Conservation (phyloP, 1,140 invertebrate genomes). For the Tetramorium parvispinum region DNA sequence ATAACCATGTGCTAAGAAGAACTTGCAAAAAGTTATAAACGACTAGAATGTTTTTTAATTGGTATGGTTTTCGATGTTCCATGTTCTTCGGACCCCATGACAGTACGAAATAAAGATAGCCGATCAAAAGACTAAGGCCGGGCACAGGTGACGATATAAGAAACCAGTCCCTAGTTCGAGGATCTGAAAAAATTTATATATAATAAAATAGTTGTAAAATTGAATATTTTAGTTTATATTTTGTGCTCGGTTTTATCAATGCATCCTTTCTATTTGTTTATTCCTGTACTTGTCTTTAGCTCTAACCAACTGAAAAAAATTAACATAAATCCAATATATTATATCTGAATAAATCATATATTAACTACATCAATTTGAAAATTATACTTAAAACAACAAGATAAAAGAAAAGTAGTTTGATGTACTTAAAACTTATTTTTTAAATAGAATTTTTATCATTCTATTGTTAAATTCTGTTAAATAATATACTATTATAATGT, state of each 20-base stretch:
- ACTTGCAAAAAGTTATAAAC: constrained; percentile 94
- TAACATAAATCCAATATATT: background rate
- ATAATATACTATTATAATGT: background rate
- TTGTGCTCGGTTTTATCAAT: background rate
- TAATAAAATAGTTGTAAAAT: background rate
- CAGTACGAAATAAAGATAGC: constrained; percentile 91
- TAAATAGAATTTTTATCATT: background rate
- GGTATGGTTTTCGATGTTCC: constrained; percentile 92
- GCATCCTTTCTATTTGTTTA: background rate
- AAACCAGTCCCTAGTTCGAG: constrained; percentile 94
- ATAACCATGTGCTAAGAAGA: constrained; percentile 90
- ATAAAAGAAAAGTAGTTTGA: background rate
- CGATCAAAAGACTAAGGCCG: constrained; percentile 89
- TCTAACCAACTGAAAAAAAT: background rate
- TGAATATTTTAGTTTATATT: background rate
- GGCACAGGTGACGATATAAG: constrained; percentile 92
- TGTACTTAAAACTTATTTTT: background rate
- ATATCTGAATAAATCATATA: background rate
- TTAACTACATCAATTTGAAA: background rate
- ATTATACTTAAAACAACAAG: background rate
- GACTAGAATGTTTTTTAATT: constrained; percentile 91
- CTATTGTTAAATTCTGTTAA: background rate
- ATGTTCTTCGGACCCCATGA: constrained; percentile 92
- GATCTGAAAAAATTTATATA: constrained; percentile 86
- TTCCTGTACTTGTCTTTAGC: background rate